These are phyloP conservation scores for Blastomussa wellsi DNA, from an alignment of 92 coral and sea anemone species.

Conservation along the genomic window DNA sequence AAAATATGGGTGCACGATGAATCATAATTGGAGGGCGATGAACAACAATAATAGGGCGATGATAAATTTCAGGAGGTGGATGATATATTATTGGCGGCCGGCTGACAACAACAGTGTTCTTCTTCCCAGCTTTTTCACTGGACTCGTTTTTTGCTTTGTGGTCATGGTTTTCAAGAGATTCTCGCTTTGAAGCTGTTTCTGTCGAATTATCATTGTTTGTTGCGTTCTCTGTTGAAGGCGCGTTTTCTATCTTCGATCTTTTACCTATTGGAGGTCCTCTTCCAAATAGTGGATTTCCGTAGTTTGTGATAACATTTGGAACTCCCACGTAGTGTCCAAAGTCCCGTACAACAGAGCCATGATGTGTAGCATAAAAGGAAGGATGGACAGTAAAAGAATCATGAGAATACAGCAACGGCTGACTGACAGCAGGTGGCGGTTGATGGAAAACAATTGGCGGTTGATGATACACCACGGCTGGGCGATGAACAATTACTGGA, in stretches of 20 bases:
- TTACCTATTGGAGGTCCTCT: slow-evolving; percentile 68
- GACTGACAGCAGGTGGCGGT: slow-evolving; percentile 95
- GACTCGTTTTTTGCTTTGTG: slow-evolving; percentile 43
- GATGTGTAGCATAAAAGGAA: slow-evolving; percentile 92
- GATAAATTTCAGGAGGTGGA: slow-evolving; percentile 99
- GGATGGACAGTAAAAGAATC: slow-evolving; percentile 98
- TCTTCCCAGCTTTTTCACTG: slow-evolving; percentile 81
- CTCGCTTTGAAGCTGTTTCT: slow-evolving; percentile 29
- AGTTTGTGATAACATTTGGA: slow-evolving; percentile 92
- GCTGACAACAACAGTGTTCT: slow-evolving; percentile 87
- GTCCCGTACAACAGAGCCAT: slow-evolving; percentile 96
- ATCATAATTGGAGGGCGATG: slow-evolving; percentile 98
- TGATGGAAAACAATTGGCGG: slow-evolving; percentile 99
- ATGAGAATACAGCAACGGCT: slow-evolving; percentile 93
- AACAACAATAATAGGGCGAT: slow-evolving; percentile 95
- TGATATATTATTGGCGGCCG: slow-evolving; percentile 98
- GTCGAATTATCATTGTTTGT: slow-evolving; percentile 2
- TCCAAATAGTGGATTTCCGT: slow-evolving; percentile 81
- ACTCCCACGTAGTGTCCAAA: slow-evolving; percentile 94
- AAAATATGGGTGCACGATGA: slow-evolving; percentile 91
- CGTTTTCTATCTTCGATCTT: slow-evolving; percentile 60
- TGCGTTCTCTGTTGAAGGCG: slow-evolving; percentile 29
- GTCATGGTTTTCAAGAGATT: slow-evolving; percentile 1
- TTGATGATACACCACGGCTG: slow-evolving; percentile 98
- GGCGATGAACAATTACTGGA: slow-evolving; percentile 97